Evolutionary conservation across 1,140 invertebrate species (phyloP).

Genomic region (Aphelenchoides fujianensis): DNA sequence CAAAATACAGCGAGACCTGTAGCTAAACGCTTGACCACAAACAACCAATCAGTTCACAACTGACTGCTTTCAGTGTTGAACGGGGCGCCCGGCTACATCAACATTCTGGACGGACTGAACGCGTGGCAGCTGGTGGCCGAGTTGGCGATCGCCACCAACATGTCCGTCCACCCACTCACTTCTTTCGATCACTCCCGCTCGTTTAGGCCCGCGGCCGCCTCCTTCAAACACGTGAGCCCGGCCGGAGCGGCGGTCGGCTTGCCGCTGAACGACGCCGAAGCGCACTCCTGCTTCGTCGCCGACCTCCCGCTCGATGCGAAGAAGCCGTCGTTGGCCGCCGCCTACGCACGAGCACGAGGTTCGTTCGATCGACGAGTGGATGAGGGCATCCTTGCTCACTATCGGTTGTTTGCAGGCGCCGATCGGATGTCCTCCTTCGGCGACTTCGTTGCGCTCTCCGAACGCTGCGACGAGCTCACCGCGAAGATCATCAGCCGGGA

Average conservation of each 20-base stretch:
- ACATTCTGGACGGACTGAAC: constrained; percentile 93
- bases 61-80: constrained; percentile 75
- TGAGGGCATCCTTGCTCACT: too few relatives aligned
- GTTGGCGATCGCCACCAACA: constrained; percentile 75
- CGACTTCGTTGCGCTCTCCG: constrained; percentile 91
- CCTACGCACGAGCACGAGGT: constrained; percentile 89
- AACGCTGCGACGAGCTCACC: constrained; percentile 81
- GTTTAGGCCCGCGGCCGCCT: too few relatives aligned
- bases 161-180: too few relatives aligned
- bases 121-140: constrained; percentile 93
- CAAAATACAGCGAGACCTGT: not conserved
- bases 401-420: too few relatives aligned
- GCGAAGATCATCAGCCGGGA: constrained; percentile 73
- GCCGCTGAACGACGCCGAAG: constrained; percentile 73
- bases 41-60: too few relatives aligned
- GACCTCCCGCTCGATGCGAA: constrained; percentile 69
- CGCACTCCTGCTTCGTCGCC: constrained; percentile 86
- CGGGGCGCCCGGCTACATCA: constrained; percentile 93
- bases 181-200: too few relatives aligned
- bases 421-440: constrained; percentile 99
- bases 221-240: constrained; percentile 63
- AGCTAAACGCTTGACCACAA: not conserved
- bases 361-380: too few relatives aligned
- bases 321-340: constrained; percentile 78
- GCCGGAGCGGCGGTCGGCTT: constrained; percentile 80